Conservation (phyloP, 2,797 vertebrate genomes). For the Semaprochilodus insignis region DNA sequence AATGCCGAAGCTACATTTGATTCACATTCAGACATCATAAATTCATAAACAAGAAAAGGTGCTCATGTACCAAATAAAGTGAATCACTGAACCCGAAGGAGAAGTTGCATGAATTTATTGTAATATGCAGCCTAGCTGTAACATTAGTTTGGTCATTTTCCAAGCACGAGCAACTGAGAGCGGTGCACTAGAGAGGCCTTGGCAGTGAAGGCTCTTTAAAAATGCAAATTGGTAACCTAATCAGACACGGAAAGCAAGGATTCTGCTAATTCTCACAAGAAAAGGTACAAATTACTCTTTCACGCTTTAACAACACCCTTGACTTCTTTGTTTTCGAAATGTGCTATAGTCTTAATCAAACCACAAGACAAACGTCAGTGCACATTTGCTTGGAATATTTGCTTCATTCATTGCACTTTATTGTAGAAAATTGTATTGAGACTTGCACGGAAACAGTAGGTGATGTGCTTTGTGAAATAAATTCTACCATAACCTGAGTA, state of each 20-base stretch:
- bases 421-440: constrained; percentile 6
- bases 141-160: constrained; percentile 82
- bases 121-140: constrained; percentile 71
- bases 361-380: constrained; percentile 33
- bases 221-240: constrained; percentile 82
- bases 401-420: constrained; percentile 28
- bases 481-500: constrained; percentile 22
- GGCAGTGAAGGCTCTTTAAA: constrained; percentile 78
- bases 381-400: constrained; percentile 27
- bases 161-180: constrained; percentile 79
- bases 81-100: constrained; percentile 35
- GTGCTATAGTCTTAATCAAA: constrained; percentile 50
- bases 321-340: constrained; percentile 63
- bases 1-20: constrained; percentile 34
- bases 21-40: constrained; percentile 33
- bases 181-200: constrained; percentile 73
- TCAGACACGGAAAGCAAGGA: constrained; percentile 73
- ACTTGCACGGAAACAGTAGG: constrained; percentile 5
- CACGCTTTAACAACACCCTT: constrained; percentile 66
- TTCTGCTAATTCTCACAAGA: constrained; percentile 73
- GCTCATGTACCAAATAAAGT: constrained; percentile 23
- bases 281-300: constrained; percentile 74
- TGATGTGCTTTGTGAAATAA: constrained; percentile 10
- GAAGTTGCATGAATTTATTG: constrained; percentile 73
- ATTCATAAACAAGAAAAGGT: constrained; percentile 45